Base-by-base conservation (phyloP, 2,797 vertebrate genomes). In the Strix occidentalis region DNA sequence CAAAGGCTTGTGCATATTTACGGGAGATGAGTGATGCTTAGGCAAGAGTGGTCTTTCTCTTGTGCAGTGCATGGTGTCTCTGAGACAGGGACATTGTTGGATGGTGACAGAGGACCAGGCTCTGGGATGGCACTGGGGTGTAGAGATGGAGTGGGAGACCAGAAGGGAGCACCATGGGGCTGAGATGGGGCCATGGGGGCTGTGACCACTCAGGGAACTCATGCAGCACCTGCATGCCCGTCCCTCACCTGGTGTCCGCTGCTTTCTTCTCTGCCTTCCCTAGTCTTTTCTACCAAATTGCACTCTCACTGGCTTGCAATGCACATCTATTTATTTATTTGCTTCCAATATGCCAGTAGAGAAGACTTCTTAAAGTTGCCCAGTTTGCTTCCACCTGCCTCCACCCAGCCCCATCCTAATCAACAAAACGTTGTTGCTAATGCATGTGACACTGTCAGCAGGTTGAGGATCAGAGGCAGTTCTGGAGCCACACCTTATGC, bases 371-470 rank as follows among this genome's bases (percentile, higher is more conserved):
- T 53, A 61, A 76, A 87, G 65, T 41, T 70, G 29, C 35, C 33
- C 51, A 58, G 2, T 79, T 83, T 91, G 25, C 64, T 66, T 76
- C 19, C 25, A 11, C 17, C 28, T 31, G 18, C 45, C 53, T 78
- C 51, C 60, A 58, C 16, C 33, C 54, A 61, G 64, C 7, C 50
- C 33, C 0, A 0, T 51, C 7, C 9, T 89, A 85, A 91, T 85
- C 60, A 87, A 83, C 28, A 87, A 48, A 77, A 70, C 10, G 11
- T 45, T 92, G 21, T 10, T 61, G 19, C 39, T 57, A 84, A 72
- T 1, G 0, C 5, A 1, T 19, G 41, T n/a, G 43, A 82, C 46
- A 29, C 50, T 0, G 0, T 46, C 76, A 84, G 41, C 0, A 0
- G 13, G 3, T 23, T 33, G 19, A 61, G 25, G 61, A 28, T 24